Evolutionary conservation across 2,888 invertebrate genomes (phyloP), one percentile per base, ranked within the genome.

Genomic region (Drosophila sordidapex): DNA sequence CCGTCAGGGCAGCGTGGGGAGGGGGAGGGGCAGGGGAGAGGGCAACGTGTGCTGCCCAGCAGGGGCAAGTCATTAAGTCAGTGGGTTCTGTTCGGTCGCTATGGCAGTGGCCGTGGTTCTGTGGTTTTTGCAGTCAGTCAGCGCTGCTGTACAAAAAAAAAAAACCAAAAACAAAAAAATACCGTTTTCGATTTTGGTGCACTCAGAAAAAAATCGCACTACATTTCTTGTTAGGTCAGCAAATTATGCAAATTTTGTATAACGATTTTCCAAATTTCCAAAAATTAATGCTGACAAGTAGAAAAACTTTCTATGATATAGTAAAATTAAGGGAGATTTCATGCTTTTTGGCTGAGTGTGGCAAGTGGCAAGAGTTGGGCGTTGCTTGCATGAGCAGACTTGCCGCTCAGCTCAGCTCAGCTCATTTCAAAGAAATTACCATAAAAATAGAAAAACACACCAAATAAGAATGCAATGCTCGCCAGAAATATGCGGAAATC

Each of bases 351-450:
- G 46, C 25, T 25, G 25, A 46, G 46, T 46, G 46, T 46, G 21
- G 43, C n/a, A n/a, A 40, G 76, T 69, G 79, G 71, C 69, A 66
- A 38, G 38, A 66, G 59, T 63, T 31, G 66, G 69, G 13, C 60
- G 56, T 46, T 58, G 57, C 61, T 74, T 62, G 65, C 64, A 51
- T 43, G 27, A 43, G 46, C 66, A 58, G 56, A 72, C 48, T 56
- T 67, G 53, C 48, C 54, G 54, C 59, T 57, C 27, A 48, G 36
- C 65, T 54, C 35, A 64, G 73, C 76, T 54, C 36, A 64, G 73
- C 76, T 77, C 75, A 74, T 76, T 79, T 77, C 67, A 87, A 86
- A 86, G 84, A 84, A 88, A 87, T 87, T 87, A 89, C 83, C 87
- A 87, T 87, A 83, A 89, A 88, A 88, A 82, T 86, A 84, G 75